Conservation (phyloP, 2,113 vertebrate species). For the Ochotona princeps region DNA sequence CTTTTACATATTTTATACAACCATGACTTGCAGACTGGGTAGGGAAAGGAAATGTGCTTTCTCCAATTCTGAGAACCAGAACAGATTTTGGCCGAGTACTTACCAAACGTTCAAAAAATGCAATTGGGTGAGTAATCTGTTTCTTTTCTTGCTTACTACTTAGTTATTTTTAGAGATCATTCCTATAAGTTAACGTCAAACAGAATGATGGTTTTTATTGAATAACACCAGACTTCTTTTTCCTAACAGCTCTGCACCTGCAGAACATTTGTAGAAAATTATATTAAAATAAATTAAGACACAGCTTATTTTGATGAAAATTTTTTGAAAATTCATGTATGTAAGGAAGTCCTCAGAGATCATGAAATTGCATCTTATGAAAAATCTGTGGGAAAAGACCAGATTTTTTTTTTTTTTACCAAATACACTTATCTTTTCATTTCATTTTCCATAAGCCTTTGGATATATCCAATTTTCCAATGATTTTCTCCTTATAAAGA, state of each 20-base stretch:
- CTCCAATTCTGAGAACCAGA: slow-evolving; percentile 6
- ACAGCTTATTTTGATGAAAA: too few relatives aligned
- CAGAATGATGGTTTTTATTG: background rate
- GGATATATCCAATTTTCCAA: background rate
- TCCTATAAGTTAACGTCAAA: background rate
- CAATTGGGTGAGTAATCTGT: background rate
- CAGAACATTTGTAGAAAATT: too few relatives aligned
- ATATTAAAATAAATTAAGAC: too few relatives aligned
- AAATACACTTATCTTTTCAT: too few relatives aligned
- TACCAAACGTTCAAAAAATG: background rate
- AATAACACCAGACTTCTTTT: background rate
- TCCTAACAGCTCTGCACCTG: background rate
- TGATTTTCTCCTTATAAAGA: slow-evolving; percentile 2
- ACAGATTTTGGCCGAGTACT: background rate
- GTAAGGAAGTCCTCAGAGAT: too few relatives aligned
- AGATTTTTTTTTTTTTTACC: too few relatives aligned
- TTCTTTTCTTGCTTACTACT: background rate
- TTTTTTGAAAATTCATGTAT: too few relatives aligned
- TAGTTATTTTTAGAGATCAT: background rate
- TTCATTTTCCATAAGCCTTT: too few relatives aligned
- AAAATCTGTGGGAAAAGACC: too few relatives aligned
- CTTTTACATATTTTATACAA: background rate
- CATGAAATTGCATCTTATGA: too few relatives aligned
- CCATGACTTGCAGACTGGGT: background rate
- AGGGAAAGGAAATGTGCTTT: background rate